phyloP scores from a whole-genome alignment of 2,888 invertebrate species.

The Pegoplata infirma region DNA sequence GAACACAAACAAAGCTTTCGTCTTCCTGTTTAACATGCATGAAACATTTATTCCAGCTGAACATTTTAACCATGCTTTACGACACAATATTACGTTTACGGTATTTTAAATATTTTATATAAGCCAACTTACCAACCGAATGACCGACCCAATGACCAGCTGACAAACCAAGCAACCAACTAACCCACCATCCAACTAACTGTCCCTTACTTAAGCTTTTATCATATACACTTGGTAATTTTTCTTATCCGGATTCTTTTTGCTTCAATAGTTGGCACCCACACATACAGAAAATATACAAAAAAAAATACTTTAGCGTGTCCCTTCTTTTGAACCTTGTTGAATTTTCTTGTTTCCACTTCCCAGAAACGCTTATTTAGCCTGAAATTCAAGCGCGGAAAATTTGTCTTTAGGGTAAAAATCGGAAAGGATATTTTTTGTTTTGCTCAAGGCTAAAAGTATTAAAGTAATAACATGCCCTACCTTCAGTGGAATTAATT shows the following conservation, averaged over 20 bases:
- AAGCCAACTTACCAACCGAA: conserved; percentile 16
- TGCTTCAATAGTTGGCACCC: conserved; percentile 20
- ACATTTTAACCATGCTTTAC: conserved; percentile 52
- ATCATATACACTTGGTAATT: conserved; percentile 16
- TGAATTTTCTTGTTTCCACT: too few relatives aligned
- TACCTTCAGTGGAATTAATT: too few relatives aligned
- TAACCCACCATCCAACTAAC: conserved; percentile 11
- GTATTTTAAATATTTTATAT: conserved; percentile 54
- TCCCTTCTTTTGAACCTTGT: too few relatives aligned
- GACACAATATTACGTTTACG: conserved; percentile 56
- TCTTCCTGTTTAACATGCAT: conserved; percentile 56
- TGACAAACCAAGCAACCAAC: conserved; percentile 4
- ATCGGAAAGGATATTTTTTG: too few relatives aligned
- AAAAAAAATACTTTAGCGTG: too few relatives aligned
- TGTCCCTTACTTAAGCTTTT: conserved; percentile 13
- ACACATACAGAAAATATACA: not conserved
- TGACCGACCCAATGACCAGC: not conserved
- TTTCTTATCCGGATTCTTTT: conserved; percentile 5
- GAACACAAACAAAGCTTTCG: conserved; percentile 47
- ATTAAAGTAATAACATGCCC: too few relatives aligned
- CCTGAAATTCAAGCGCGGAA: too few relatives aligned
- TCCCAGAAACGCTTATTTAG: too few relatives aligned
- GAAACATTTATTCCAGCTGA: conserved; percentile 58
- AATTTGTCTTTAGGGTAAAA: too few relatives aligned
- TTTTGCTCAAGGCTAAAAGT: too few relatives aligned